phyloP scores from a whole-genome alignment of 2,797 vertebrate species.

The Cyprinodon diabolis region DNA sequence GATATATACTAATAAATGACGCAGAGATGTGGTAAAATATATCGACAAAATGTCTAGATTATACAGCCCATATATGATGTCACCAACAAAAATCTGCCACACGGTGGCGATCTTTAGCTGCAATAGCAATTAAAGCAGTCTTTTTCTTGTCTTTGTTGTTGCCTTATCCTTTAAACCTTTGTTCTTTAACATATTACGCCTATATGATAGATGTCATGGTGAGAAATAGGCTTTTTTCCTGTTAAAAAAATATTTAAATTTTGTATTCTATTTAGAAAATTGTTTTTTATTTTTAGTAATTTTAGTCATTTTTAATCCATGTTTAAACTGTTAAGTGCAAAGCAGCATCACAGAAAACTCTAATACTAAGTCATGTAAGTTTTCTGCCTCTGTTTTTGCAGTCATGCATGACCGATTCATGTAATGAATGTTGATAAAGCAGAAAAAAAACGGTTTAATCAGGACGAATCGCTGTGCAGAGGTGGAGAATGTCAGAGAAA shows the following conservation, averaged over 20 bases:
- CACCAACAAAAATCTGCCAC: slow-evolving; percentile 30
- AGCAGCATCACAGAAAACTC: slow-evolving; percentile 49
- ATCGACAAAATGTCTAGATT: slow-evolving; percentile 60
- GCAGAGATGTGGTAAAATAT: slow-evolving; percentile 50
- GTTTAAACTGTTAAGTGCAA: slow-evolving; percentile 49
- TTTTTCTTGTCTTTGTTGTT: slow-evolving; percentile 8
- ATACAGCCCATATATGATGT: not conserved
- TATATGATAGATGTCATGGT: too few relatives aligned
- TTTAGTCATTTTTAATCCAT: too few relatives aligned
- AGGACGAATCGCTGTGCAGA: slow-evolving; percentile 80
- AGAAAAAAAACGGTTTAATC: slow-evolving; percentile 77
- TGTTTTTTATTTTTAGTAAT: not conserved
- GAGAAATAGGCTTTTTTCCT: not conserved
- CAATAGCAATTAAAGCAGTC: slow-evolving; percentile 7
- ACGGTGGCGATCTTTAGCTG: slow-evolving; percentile 70
- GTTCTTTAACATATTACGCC: not conserved
- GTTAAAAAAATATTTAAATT: not conserved
- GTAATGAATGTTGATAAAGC: slow-evolving; percentile 82
- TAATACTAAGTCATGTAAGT: slow-evolving; percentile 55
- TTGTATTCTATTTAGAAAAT: slow-evolving; percentile 17
- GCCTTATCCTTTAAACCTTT: slow-evolving; percentile 1
- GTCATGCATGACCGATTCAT: slow-evolving; percentile 74
- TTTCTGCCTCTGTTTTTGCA: slow-evolving; percentile 49
- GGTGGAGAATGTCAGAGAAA: slow-evolving; percentile 82
- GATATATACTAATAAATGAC: slow-evolving; percentile 62